A percentile compares a stretch with the other conserved stretches of the same genome.
Evolutionary conservation across 2,113 vertebrate species (phyloP).

Genomic region (Tringa solitaria): DNA sequence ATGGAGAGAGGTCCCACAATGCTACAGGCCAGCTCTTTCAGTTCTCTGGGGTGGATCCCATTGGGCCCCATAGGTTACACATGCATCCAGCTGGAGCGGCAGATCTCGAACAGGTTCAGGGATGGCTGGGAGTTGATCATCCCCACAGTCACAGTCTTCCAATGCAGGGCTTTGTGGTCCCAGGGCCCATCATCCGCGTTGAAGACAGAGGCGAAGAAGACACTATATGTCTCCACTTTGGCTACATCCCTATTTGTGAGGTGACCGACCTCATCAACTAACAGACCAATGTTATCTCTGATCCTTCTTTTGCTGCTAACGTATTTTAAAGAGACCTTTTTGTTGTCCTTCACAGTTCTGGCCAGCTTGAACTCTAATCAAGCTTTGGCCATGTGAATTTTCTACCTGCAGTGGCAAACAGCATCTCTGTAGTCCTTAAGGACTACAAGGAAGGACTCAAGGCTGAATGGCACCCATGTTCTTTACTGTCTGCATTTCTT

Average conservation of each 20-base stretch:
- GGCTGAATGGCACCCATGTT: rapidly evolving
- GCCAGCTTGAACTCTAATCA: neutral
- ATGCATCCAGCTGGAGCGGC: neutral
- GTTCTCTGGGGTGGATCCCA: neutral
- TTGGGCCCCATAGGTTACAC: rapidly evolving
- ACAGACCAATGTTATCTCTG: neutral
- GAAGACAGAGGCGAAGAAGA: neutral
- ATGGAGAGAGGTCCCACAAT: rapidly evolving
- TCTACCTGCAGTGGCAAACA: rapidly evolving
- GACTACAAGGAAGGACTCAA: neutral
- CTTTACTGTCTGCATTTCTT: neutral
- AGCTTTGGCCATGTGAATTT: neutral
- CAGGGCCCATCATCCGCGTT: neutral
- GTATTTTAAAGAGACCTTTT: neutral
- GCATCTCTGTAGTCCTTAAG: neutral
- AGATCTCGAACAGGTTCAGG: neutral
- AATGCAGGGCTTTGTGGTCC: no score
- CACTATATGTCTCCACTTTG: neutral
- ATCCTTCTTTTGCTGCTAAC: neutral
- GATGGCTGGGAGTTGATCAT: neutral
- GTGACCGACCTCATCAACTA: neutral
- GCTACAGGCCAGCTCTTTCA: neutral
- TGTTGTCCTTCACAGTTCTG: neutral
- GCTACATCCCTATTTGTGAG: neutral
- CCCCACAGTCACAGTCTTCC: no score